Percentiles rank a stretch among this genome's conserved stretches.
Conservation (phyloP, 64 coral and sea anemone genomes). For the Montipora foliosa region DNA sequence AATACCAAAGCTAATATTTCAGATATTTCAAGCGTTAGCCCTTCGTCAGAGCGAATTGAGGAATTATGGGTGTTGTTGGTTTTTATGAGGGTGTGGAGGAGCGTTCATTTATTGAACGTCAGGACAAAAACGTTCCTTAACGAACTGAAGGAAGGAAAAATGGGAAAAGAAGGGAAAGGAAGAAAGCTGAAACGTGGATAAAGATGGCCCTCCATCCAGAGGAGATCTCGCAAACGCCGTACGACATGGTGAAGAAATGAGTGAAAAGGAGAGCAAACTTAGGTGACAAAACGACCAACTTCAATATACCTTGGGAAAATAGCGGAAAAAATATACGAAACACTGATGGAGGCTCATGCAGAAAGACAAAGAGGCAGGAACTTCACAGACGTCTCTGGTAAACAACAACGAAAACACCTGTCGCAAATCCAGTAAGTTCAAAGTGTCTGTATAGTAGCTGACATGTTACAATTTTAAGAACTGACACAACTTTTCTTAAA, state of each 20-base stretch:
- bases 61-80: no score
- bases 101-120: no score
- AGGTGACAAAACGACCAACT: background rate
- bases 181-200: background rate
- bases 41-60: no score
- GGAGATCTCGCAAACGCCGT: background rate
- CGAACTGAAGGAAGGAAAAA: background rate
- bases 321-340: background rate
- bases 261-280: background rate
- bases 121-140: background rate
- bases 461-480: no score
- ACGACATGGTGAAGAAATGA: background rate
- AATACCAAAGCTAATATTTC: no score
- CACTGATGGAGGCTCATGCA: background rate
- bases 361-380: background rate
- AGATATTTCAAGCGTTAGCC: no score
- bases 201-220: background rate
- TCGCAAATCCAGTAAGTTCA: background rate
- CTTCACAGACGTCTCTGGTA: background rate
- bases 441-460: background rate
- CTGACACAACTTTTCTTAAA: no score
- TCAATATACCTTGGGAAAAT: background rate
- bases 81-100: no score
- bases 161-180: no score
- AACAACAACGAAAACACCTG: background rate